Evolutionary conservation across 2,888 invertebrate species (phyloP).

Genomic region (Drosophila kanekoi): DNA sequence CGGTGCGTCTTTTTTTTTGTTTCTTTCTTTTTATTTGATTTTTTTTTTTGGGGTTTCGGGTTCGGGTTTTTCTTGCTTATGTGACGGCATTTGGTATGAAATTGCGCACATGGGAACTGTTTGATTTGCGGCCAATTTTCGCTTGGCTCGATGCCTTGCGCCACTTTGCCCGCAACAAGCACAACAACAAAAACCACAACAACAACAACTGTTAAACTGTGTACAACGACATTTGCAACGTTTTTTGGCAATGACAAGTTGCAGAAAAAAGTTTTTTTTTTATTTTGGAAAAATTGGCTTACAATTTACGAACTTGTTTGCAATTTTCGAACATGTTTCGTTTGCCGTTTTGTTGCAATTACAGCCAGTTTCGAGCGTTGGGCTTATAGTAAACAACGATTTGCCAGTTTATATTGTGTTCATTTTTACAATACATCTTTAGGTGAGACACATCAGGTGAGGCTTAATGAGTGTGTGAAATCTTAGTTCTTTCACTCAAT

Average conservation of each 20-base stretch:
- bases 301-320: conserved; percentile 73
- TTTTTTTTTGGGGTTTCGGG: conserved; percentile 16
- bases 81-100: conserved; percentile 67
- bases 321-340: conserved; percentile 60
- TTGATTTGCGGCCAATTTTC: conserved; percentile 76
- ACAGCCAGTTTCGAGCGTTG: conserved; percentile 32
- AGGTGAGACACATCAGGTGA: not conserved
- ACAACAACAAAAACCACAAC: conserved; percentile 24
- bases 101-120: conserved; percentile 81
- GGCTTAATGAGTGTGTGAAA: conserved; percentile 30
- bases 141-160: conserved; percentile 68
- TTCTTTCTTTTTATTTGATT: conserved; percentile 10
- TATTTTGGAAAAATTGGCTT: conserved; percentile 63
- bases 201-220: conserved; percentile 54
- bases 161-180: conserved; percentile 45
- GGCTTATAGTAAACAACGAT: conserved; percentile 26
- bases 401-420: not conserved
- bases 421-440: conserved; percentile 2
- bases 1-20: conserved; percentile 23
- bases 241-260: conserved; percentile 79
- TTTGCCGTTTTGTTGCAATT: conserved; percentile 46
- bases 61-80: conserved; percentile 59
- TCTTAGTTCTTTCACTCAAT: not conserved
- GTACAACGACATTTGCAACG: conserved; percentile 71
- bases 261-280: conserved; percentile 42